Base-by-base conservation (phyloP, 1,140 invertebrate species). In the Polypedilum vanderplanki region DNA sequence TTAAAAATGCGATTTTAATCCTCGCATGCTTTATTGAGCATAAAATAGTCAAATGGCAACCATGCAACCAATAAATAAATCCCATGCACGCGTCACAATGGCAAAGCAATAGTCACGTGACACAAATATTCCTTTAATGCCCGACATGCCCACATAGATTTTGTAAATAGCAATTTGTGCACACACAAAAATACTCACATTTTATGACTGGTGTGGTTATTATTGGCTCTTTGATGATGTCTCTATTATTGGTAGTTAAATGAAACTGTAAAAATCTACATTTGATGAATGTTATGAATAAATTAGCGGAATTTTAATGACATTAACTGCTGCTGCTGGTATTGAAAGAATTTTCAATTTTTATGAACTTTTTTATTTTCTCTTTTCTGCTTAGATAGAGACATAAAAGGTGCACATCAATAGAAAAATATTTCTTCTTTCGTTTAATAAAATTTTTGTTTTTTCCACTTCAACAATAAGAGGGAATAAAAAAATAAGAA, bases 401-500 rank as follows among this genome's bases (percentile, higher is more conserved):
- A 33, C 5, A 33, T 33, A 33, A 33, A 33, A 33, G 24, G 24
- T 33, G 24, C 24, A 33, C 24, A 33, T 33, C 24, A 33, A 33
- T 33, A 33, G 24, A 33, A 33, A 3, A 33, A 33, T 33, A 33
- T 33, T 33, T 33, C 24, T 33, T 33, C 5, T 33, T 33, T 33
- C 24, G 5, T 33, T 33, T 33, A 33, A 33, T 33, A 33, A 33
- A 33, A 33, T 33, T 33, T 33, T 33, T 33, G 24, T 5, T 33
- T 1, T 5, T 33, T 33, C 24, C 24, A 33, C 24, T 33, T 33
- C 46, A 57, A 57, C n/a, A 57, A 57, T 17, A 57, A 20, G 10
- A 70, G 65, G 17, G n/a, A 67, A 18, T 18, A 70, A 70, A 70
- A 70, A 18, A 70, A 67, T 57, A 70, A 70, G 65, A 70, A 70